Base-by-base conservation (phyloP, 1,140 invertebrate species). In the Charaxes varanes region DNA sequence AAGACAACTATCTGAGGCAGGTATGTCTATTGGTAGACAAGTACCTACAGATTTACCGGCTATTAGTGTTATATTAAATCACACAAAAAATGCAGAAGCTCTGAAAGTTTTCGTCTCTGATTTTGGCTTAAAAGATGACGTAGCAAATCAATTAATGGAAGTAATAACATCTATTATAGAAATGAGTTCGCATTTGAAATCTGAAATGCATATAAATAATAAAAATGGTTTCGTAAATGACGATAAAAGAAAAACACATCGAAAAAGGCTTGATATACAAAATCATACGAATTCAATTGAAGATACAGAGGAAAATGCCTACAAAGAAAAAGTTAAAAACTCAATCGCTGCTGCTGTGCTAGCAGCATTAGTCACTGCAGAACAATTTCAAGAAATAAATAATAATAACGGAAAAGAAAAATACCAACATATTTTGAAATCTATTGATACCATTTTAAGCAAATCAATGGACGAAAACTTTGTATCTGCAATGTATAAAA, bases 1-100 rank as follows among this genome's bases (percentile, higher is more conserved):
- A 12, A 82, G 86, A 63, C 89, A 91, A 53, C 65, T 92, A 14
- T 90, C 90, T 1, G 88, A 90, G 71, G 90, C 90, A 23, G 90
- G 90, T 24, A 87, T 91, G 85, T 88, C 89, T 1, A 85, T 91
- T 21, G 90, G 90, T n/a, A 79, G 88, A 43, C 88, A 91, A 69
- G 85, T 88, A 1, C 83, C 87, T 1, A 79, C 86, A 1, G 86
- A 88, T 57, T 61, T 91, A 40, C 89, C 89, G 1, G 82, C 85
- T 3, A 89, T 91, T 1, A 88, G 88, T 58, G 84, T 90, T 7
- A 82, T 89, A 32, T 64, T 89, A 8, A 87, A 89, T 62, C 81
- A 88, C 26, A 88, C 86, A 18, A 73, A 58, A 64, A 85, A 85
- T 53, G 70, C 62, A 2, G 77, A 85, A 66, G 69, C 68, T 10